Conservation (phyloP, 2,888 invertebrate species). For the Dendrolimus houi region DNA sequence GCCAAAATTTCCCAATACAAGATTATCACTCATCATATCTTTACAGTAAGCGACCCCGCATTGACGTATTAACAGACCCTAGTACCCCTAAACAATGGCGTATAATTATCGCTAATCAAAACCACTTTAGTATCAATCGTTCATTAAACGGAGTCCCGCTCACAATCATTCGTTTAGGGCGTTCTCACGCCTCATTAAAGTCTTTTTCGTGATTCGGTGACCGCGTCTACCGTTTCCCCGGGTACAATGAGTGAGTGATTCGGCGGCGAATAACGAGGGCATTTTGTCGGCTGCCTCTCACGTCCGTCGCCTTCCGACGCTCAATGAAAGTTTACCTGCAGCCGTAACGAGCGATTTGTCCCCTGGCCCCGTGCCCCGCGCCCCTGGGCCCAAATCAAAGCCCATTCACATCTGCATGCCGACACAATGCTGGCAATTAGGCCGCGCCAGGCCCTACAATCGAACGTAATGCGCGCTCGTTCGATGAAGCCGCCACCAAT, state of each 20-base stretch:
- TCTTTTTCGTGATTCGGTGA: conserved; percentile 72
- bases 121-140: conserved; percentile 63
- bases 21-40: conserved; percentile 18
- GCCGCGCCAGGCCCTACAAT: conserved; percentile 69
- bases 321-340: conserved; percentile 77
- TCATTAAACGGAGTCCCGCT: conserved; percentile 59
- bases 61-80: conserved; percentile 14
- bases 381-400: conserved; percentile 72
- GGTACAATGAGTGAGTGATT: conserved; percentile 75
- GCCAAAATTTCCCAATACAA: conserved; percentile 34
- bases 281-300: conserved; percentile 75
- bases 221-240: conserved; percentile 75
- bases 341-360: conserved; percentile 77
- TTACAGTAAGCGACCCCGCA: conserved; percentile 15
- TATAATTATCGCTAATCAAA: conserved; percentile 47
- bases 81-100: conserved; percentile 24
- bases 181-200: conserved; percentile 76
- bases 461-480: conserved; percentile 70
- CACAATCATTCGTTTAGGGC: conserved; percentile 72
- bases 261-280: conserved; percentile 77
- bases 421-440: conserved; percentile 77
- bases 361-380: conserved; percentile 61
- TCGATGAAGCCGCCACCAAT: conserved; percentile 50
- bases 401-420: conserved; percentile 78
- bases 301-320: conserved; percentile 76